Evolutionary conservation across 2,113 vertebrate species (phyloP).

Genomic region (Amia ocellicauda): DNA sequence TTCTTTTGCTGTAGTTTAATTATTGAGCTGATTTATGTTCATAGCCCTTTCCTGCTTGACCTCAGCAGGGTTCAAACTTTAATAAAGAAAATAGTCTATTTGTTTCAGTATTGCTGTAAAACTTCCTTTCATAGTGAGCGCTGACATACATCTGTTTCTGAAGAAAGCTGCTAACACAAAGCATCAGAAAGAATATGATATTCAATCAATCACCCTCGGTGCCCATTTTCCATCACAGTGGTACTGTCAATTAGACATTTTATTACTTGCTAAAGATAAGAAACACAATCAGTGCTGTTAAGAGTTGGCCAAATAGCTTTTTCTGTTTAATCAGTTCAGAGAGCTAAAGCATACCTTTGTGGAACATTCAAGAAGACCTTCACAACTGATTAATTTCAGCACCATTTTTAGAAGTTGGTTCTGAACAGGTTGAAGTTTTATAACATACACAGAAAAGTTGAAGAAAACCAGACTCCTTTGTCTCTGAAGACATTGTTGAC

Average conservation of each 20-base stretch:
- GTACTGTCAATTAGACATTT: not conserved
- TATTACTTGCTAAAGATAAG: slow-evolving; percentile 16
- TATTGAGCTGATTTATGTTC: not conserved
- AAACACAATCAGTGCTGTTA: not conserved
- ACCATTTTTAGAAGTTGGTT: no score
- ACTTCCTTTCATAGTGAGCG: not conserved
- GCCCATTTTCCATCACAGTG: slow-evolving; percentile 12
- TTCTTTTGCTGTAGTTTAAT: no score
- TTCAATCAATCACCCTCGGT: slow-evolving; percentile 1
- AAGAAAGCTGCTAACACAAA: slow-evolving; percentile 1
- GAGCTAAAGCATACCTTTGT: no score
- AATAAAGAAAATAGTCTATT: slow-evolving; percentile 2
- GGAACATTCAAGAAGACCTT: not conserved
- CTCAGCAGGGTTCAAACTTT: not conserved
- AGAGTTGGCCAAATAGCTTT: not conserved
- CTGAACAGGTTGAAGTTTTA: no score
- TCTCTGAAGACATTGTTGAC: no score
- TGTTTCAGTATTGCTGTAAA: slow-evolving; percentile 1
- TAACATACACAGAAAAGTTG: no score
- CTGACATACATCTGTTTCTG: slow-evolving; percentile 3
- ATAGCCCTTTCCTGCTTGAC: not conserved
- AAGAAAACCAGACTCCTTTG: no score
- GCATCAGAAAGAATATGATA: slow-evolving; percentile 1
- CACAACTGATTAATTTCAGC: not conserved
- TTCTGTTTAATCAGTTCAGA: no score